phyloP scores from a whole-genome alignment of 2,888 invertebrate species.

The Leptinotarsa peninsularis region DNA sequence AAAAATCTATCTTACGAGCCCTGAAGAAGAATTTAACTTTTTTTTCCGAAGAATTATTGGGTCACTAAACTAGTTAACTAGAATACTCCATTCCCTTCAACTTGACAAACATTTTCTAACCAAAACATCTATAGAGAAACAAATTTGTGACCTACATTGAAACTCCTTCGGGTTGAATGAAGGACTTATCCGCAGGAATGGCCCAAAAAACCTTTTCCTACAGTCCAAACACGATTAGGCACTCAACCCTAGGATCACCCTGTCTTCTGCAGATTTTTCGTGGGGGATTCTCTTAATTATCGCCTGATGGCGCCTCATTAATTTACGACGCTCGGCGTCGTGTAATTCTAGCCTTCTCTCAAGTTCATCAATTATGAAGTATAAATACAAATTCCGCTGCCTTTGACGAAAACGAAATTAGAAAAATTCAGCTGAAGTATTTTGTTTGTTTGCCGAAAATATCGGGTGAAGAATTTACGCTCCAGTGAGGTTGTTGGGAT shows the following conservation, averaged over 20 bases:
- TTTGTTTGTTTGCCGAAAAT: neutral
- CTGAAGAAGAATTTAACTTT: no score
- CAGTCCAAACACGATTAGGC: constrained; percentile 1
- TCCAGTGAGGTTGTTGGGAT: neutral
- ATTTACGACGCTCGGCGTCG: constrained; percentile 29
- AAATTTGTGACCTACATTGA: neutral
- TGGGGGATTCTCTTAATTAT: constrained; percentile 34
- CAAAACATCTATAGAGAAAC: neutral
- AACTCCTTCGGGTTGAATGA: neutral
- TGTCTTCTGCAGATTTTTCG: constrained; percentile 31
- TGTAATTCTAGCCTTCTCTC: constrained; percentile 30
- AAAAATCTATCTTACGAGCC: no score
- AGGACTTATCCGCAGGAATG: neutral
- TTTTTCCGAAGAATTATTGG: no score
- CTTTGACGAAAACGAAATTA: constrained; percentile 26
- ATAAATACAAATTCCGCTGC: constrained; percentile 26
- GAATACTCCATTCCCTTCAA: no score
- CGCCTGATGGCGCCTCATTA: constrained; percentile 34
- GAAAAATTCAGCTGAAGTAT: constrained; percentile 4
- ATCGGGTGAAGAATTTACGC: neutral
- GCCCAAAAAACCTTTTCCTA: neutral
- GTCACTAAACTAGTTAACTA: no score
- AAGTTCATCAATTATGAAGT: constrained; percentile 33
- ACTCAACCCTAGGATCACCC: constrained; percentile 14
- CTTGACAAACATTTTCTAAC: no score